phyloP scores from a whole-genome alignment of 2,888 invertebrate species.

The Eristalis tenax region DNA sequence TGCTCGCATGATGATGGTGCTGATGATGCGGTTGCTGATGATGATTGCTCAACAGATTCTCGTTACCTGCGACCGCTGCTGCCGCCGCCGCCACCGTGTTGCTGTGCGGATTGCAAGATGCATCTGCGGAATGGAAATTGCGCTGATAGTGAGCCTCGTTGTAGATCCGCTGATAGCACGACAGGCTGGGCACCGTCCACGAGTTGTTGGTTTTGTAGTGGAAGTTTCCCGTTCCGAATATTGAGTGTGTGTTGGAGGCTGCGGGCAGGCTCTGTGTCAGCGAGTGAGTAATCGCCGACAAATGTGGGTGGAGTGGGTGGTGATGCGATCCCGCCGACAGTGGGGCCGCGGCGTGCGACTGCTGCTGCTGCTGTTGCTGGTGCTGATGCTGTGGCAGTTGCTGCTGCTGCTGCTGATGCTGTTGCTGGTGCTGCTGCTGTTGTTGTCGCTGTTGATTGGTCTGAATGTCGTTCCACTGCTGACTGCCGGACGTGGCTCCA shows the following conservation, averaged over 20 bases:
- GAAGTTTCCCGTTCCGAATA: constrained; percentile 80
- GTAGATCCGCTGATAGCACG: constrained; percentile 79
- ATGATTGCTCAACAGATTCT: constrained; percentile 57
- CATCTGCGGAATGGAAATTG: constrained; percentile 75
- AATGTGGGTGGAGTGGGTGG: constrained; percentile 73
- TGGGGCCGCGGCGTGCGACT: constrained; percentile 73
- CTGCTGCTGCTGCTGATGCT: constrained; percentile 73
- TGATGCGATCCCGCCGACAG: constrained; percentile 69
- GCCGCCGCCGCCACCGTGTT: constrained; percentile 67
- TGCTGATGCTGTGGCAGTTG: constrained; percentile 76
- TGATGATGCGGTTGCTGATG: constrained; percentile 59
- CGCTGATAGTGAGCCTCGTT: constrained; percentile 78
- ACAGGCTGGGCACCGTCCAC: constrained; percentile 79
- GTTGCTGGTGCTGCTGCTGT: constrained; percentile 67
- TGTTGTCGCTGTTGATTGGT: constrained; percentile 69
- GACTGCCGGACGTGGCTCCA: constrained; percentile 19
- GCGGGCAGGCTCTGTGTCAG: constrained; percentile 74
- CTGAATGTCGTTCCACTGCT: constrained; percentile 64
- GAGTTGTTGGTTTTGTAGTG: constrained; percentile 80
- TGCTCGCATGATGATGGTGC: constrained; percentile 14
- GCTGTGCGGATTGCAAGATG: constrained; percentile 60
- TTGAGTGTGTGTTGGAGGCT: constrained; percentile 78
- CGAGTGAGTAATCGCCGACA: constrained; percentile 76
- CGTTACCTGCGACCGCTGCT: constrained; percentile 64
- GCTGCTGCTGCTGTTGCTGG: constrained; percentile 72